Evolutionary conservation across 2,113 vertebrate genomes (phyloP), one percentile per base, ranked within the genome.

Genomic region (Brachyistius frenatus): DNA sequence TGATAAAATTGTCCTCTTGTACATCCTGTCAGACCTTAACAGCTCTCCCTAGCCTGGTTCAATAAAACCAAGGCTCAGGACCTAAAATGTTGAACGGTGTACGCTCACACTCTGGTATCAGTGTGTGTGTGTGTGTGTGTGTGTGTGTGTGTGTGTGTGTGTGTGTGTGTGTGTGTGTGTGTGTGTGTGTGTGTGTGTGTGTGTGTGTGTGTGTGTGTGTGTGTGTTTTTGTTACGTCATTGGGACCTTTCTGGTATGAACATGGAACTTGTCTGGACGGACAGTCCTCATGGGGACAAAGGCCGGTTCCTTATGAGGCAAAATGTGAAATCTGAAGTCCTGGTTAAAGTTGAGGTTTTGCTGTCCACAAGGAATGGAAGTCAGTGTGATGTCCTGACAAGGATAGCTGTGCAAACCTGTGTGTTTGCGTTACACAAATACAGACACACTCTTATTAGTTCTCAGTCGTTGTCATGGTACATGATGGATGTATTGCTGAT

Each of bases 41-140:
- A 52, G 13, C 52, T 49, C 53, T 66, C 16, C 35, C 44, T 32
- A 33, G 33, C 15, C n/a, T 49, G 49, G 39, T 47, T 54, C 30
- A 55, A 49, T 39, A 30, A 60, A 64, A 57, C 74, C 47, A 54
- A 69, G 36, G 73, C 53, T 46, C 67, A 69, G 7, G 63, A 23
- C n/a, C 39, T 66, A 54, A 47, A 62, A 55, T 74, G 33, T 82
- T 41, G 66, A 76, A 80, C 61, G 37, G 66, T 41, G 41, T 41
- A 36, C 35, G 10, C 30, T 65, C 36, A 57, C 47, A 58, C 66
- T 50, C 31, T 41, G 53, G 57, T 73, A 57, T 86, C 15, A 5
- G 13, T 55, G 65, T 81, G 55, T 8, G 14, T 11, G 53, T 77
- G 47, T 74, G 44, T 57, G 30, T 53, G 52, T 63, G 55, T 54